A percentile compares a stretch with the other conserved stretches of the same genome.
These are phyloP conservation scores for Rousettus leschenaultii DNA, from an alignment of 2,113 vertebrate species.

Conservation along the genomic window DNA sequence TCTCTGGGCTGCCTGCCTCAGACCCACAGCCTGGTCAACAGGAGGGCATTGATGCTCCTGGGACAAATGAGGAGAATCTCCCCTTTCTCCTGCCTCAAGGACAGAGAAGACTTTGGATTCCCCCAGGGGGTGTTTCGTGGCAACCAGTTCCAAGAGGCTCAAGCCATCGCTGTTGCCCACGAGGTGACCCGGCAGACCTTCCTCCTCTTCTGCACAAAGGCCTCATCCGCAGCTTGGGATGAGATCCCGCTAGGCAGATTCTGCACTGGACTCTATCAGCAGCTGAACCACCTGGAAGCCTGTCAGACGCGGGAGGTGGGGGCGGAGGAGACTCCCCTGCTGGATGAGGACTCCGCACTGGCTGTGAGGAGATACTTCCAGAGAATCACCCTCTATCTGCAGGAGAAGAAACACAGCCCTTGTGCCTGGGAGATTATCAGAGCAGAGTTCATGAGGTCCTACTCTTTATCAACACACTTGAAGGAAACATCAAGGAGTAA, in stretches of 20 bases:
- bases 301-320: not conserved
- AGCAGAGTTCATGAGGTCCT: not conserved
- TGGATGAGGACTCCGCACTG: not conserved
- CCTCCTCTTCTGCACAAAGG: not conserved
- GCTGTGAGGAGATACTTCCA: not conserved
- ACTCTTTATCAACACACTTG: not conserved
- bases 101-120: not conserved
- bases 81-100: not conserved
- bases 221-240: not conserved
- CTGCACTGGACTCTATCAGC: not conserved
- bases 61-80: not conserved
- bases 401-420: not conserved
- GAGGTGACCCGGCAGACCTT: not conserved
- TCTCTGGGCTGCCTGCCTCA: not conserved
- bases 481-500: not conserved
- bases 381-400: not conserved
- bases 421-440: conserved; percentile 38
- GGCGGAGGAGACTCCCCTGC: not conserved
- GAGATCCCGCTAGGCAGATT: not conserved
- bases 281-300: not conserved
- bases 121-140: not conserved
- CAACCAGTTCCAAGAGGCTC: not conserved
- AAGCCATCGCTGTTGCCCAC: not conserved
- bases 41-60: not conserved
- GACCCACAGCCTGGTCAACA: not conserved